Evolutionary conservation across 2,888 invertebrate genomes (phyloP), one percentile per base, ranked within the genome.

Genomic region (Brachypalpus laphriformis): DNA sequence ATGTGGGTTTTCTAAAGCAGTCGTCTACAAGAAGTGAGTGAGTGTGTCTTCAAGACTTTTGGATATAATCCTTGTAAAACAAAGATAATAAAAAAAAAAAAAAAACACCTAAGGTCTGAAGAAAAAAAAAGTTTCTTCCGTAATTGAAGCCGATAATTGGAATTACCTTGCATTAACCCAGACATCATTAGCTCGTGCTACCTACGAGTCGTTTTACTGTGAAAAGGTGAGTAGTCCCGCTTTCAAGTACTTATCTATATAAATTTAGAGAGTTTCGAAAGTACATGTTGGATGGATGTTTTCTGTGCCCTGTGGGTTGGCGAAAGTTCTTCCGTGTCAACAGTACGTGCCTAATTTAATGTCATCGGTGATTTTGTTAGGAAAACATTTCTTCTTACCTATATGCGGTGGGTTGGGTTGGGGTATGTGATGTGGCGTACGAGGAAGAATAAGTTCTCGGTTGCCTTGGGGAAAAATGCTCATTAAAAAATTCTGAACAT

Each of bases 281-380:
- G 51, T 74, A 61, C 51, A 61, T 72, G 49, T 22, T 54, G 45
- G 20, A 18, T 57, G 7, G 25, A 22, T 31, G 3, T 59, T 42
- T 8, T 31, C 57, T 63, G 14, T 40, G 2, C 14, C 31, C 72
- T 34, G 54, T 74, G 31, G n/a, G 16, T 51, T 47, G 28, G 25
- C 11, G 6, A 56, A 82, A 82, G 72, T 68, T 77, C 51, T 65
- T 66, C 22, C 57, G 37, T 76, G 65, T 72, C 71, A 82, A 76
- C 82, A 82, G 66, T 71, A 77, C 71, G 78, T 78, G 78, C 40
- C 45, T 72, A 72, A 82, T 78, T 82, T 68, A 56, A 68, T 70
- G 75, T 70, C 70, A 70, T 82, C 9, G 70, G 37, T 57, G 49
- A 75, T 70, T 68, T 68, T 47, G 8, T 63, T 61, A 54, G 11